phyloP scores from a whole-genome alignment of 2,113 vertebrate species.

The Stercorarius parasiticus region DNA sequence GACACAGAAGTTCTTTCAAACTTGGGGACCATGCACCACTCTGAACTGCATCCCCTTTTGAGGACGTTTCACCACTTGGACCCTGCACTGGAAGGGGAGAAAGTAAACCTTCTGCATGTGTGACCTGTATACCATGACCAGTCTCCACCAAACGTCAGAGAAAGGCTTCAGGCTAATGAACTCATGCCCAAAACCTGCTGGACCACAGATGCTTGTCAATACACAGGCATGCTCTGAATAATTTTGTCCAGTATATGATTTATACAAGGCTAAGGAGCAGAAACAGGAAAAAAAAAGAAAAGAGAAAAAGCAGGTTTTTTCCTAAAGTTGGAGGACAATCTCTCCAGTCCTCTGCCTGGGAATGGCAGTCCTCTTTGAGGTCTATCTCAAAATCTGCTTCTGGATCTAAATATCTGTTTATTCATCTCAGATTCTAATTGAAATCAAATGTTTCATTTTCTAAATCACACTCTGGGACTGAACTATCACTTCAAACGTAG shows the following conservation, averaged over 20 bases:
- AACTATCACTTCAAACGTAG: not conserved
- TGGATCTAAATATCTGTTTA: not conserved
- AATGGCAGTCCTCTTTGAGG: not conserved
- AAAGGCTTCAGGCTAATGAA: not conserved
- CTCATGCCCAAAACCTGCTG: not conserved
- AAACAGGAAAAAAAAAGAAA: not conserved
- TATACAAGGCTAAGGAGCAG: not conserved
- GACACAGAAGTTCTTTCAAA: not conserved
- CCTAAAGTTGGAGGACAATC: not conserved
- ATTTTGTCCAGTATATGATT: not conserved
- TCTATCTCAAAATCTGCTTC: not conserved
- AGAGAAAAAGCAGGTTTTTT: rapidly evolving
- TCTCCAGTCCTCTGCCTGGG: not conserved
- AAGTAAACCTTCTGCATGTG: not conserved
- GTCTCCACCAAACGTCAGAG: not conserved
- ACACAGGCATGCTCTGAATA: not conserved
- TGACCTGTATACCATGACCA: not conserved
- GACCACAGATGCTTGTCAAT: not conserved
- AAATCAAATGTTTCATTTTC: not conserved
- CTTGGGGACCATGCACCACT: not conserved
- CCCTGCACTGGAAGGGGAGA: not conserved
- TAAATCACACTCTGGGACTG: not conserved
- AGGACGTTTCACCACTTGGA: not conserved
- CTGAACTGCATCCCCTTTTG: not conserved
- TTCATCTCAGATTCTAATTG: not conserved